Conservation (phyloP, 2,888 invertebrate genomes). For the Rotaria magnacalcarata region DNA sequence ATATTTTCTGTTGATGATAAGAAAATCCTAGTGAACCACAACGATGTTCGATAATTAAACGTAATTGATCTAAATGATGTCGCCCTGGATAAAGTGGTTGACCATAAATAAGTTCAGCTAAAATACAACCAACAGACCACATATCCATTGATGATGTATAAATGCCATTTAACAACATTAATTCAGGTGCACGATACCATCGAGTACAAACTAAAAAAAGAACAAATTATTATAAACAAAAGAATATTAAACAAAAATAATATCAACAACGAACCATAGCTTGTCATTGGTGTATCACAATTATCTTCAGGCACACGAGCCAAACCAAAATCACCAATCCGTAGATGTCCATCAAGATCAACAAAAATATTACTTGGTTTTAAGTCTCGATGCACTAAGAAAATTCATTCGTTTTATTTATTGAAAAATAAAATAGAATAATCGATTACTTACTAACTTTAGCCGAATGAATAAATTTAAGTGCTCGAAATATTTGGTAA, state of each 20-base stretch:
- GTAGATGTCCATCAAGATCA: slow-evolving; percentile 96
- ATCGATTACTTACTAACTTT: slow-evolving; percentile 44
- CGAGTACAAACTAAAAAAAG: slow-evolving; percentile 44
- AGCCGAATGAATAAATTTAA: slow-evolving; percentile 49
- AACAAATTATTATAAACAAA: neutral
- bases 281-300: neutral
- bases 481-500: slow-evolving; percentile 48
- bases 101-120: slow-evolving; percentile 48
- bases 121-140: slow-evolving; percentile 49
- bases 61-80: slow-evolving; percentile 23
- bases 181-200: slow-evolving; percentile 48
- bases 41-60: neutral
- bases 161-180: slow-evolving; percentile 43
- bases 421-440: neutral
- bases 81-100: slow-evolving; percentile 40
- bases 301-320: slow-evolving; percentile 70
- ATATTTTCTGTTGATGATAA: neutral
- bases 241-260: neutral
- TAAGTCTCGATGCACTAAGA: slow-evolving; percentile 80
- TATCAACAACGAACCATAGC: neutral
- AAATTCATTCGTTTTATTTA: slow-evolving; percentile 51
- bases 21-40: neutral
- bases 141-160: slow-evolving; percentile 48
- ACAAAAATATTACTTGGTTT: slow-evolving; percentile 92
- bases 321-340: slow-evolving; percentile 95